Base-by-base conservation (phyloP, 2,797 vertebrate genomes). In the Rhabdomys pumilio region DNA sequence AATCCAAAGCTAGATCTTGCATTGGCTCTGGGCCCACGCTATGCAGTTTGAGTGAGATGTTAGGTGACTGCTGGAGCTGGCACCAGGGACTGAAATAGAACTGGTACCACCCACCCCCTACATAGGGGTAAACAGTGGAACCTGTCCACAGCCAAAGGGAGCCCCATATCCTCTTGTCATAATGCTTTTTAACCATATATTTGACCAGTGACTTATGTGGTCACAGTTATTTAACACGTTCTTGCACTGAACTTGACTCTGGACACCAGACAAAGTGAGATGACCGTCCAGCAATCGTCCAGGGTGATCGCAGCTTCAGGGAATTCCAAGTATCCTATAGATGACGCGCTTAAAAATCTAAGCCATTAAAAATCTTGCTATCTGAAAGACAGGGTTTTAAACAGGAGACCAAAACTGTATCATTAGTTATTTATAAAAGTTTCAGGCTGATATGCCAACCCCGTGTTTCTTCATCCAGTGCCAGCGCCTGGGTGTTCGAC, bases 271-370 rank as follows among this genome's bases (percentile, higher is more conserved):
- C 96, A 96, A 96, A 98, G 97, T 94, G 97, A 94, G 89, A 93
- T 4, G 80, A 91, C 94, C 97, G 94, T 95, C 89, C 80, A 97
- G 89, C 94, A 92, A 93, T 69, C 79, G 83, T 96, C 87, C 91
- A 97, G 47, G 75, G 89, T 88, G 1, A 53, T 96, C 95, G 95
- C 26, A 96, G 97, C 97, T 98, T 98, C 98, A 98, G 98, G 98
- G 98, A 98, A 91, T 94, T 97, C 77, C 96, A 96, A 95, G 97
- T 97, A 97, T 97, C 93, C 93, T 98, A 95, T 86, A 69, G 59
- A 95, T 67, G 97, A 97, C 69, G 94, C 95, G 97, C 96, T 98
- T 97, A 98, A 97, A 97, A 97, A 96, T 95, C 91, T 82, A 95
- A 94, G 90, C 95, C 87, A 89, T 97, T 7, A 0, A 95, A 65